A percentile compares a stretch with the other conserved stretches of the same genome.
Conservation (phyloP, 2,113 vertebrate genomes). For the Nycticorax nycticorax region DNA sequence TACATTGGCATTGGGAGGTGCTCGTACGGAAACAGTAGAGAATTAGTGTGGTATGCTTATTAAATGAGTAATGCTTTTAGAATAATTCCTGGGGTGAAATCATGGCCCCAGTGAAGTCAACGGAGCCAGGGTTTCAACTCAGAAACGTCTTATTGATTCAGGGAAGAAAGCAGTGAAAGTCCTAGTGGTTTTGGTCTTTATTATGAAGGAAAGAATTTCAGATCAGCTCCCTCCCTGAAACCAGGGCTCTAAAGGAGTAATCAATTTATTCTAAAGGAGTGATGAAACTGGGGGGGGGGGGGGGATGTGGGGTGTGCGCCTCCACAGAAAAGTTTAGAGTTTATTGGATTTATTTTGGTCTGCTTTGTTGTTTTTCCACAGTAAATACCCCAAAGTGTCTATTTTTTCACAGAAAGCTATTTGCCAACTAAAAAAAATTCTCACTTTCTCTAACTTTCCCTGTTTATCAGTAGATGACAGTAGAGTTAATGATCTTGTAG, state of each 20-base stretch:
- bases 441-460: neutral
- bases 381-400: neutral
- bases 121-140: neutral
- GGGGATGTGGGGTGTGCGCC: neutral
- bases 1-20: conserved; percentile 58
- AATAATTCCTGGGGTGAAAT: conserved; percentile 53
- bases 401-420: neutral
- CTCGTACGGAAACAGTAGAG: conserved; percentile 48
- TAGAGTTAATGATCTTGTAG: neutral
- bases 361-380: neutral
- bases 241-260: neutral
- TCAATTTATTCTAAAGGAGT: neutral
- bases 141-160: conserved; percentile 2
- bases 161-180: neutral
- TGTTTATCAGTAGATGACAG: neutral
- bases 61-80: conserved; percentile 56
- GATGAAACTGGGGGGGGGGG: neutral
- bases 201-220: neutral
- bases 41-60: conserved; percentile 55
- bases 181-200: neutral
- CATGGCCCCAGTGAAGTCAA: conserved; percentile 9
- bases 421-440: neutral
- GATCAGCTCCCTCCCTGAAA: neutral
- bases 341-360: neutral
- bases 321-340: neutral